phyloP scores from a whole-genome alignment of 2,888 invertebrate species.

The Coelopa pilipes region DNA sequence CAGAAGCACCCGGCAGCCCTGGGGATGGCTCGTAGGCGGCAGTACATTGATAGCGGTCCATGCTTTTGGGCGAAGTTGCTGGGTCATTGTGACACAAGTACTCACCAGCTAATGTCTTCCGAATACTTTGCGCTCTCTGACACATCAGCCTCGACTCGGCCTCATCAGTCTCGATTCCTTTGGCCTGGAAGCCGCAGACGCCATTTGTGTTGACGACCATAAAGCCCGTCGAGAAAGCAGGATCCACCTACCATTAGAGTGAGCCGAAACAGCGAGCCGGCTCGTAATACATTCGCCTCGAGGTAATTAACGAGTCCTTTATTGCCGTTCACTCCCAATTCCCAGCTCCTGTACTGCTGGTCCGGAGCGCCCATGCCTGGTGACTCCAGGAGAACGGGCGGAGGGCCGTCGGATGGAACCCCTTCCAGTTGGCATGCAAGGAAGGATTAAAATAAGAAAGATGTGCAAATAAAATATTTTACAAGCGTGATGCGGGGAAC shows the following conservation, averaged over 20 bases:
- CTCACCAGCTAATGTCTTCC: no score
- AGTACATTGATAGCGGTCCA: no score
- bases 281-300: constrained; percentile 44
- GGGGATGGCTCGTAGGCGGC: no score
- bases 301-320: constrained; percentile 62
- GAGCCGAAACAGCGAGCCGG: no score
- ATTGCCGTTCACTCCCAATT: constrained; percentile 46
- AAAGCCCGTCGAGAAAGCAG: not conserved
- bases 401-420: constrained; percentile 5
- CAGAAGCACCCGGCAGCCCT: no score
- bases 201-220: constrained; percentile 1
- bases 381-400: no score
- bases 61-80: no score
- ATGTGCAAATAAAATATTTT: constrained; percentile 64
- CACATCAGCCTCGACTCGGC: no score
- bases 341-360: no score
- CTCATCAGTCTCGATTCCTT: not conserved
- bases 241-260: constrained; percentile 3
- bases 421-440: constrained; percentile 47
- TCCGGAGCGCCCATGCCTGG: no score
- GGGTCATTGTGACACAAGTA: no score
- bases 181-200: not conserved
- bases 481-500: constrained; percentile 45
- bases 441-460: constrained; percentile 65
- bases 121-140: no score